Evolutionary conservation across 1,140 invertebrate species (phyloP), one percentile per base, ranked within the genome.

Genomic region (Oncopodura yosiiana): DNA sequence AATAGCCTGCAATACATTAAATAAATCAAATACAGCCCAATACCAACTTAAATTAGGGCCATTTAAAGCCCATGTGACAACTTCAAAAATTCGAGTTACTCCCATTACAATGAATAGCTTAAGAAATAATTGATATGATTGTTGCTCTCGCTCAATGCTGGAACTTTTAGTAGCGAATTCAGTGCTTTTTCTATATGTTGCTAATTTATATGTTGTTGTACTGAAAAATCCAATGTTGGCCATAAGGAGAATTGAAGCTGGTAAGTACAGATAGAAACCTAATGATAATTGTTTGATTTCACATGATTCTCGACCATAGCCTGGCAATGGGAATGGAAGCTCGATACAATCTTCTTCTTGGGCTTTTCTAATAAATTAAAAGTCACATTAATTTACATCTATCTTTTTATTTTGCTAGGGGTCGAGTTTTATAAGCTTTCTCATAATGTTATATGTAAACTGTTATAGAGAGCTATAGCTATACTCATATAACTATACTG

Each of bases 1-100:
- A n/a, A 90, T 79, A 36, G 87, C 87, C 69, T 91, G 86, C 26
- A 88, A 74, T 43, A 83, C 80, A 70, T 89, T 91, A 66, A 90
- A 77, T 56, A 89, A 66, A 49, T 73, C 73, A 12, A 69, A 66
- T 3, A 68, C 24, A 26, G 69, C 66, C 67, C 71, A 73, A 45
- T 67, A 65, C 50, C 62, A 63, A 2, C 58, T 49, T 4, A 65
- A 55, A 11, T n/a, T 30, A 3, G n/a, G 12, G 1, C 32, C 44
- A 60, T 62, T 52, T 14, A 57, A 74, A 65, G 75, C 23, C 9
- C 75, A 76, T 3, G 81, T 79, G 1, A 80, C 51, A 2, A 83
- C 70, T 66, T 86, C 83, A 49, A 84, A 82, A 24, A 80, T 75
- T 82, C 83, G 84, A 0, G 78, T 79, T 14, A 84, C 70, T 3